These are phyloP conservation scores for Lasiurus borealis DNA, from an alignment of 2,113 vertebrate genomes.

Conservation along the genomic window DNA sequence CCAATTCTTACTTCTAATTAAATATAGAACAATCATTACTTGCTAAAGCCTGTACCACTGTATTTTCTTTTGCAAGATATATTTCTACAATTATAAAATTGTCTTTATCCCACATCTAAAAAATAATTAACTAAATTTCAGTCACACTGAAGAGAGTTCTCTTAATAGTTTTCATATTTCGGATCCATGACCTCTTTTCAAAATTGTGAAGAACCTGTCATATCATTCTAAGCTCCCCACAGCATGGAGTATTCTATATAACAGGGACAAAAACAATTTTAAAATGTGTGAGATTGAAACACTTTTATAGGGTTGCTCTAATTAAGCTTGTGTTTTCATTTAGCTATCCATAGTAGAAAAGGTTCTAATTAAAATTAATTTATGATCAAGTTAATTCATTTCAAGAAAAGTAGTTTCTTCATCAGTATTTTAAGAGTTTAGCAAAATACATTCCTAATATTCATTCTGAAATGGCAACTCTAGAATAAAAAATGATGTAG, in stretches of 20 bases:
- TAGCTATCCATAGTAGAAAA: neutral
- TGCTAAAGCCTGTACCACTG: neutral
- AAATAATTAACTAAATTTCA: neutral
- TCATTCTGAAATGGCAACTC: neutral
- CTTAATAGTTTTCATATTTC: neutral
- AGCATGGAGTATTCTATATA: neutral
- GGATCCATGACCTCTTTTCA: neutral
- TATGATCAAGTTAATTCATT: constrained; percentile 6
- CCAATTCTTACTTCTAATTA: neutral
- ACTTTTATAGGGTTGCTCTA: neutral
- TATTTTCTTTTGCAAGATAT: neutral
- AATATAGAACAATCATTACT: neutral
- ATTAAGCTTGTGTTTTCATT: constrained; percentile 18
- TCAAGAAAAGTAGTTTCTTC: constrained; percentile 7
- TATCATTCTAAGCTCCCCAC: neutral
- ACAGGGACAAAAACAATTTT: neutral
- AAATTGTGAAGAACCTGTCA: neutral
- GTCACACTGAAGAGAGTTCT: neutral
- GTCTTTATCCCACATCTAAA: neutral
- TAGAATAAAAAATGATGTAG: neutral
- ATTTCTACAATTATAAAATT: constrained; percentile 21
- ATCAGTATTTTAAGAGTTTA: constrained; percentile 15
- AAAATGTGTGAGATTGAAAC: neutral
- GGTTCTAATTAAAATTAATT: constrained; percentile 28
- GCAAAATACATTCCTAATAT: neutral